Base-by-base conservation (phyloP, 2,113 vertebrate genomes). In the Semnornis frantzii region DNA sequence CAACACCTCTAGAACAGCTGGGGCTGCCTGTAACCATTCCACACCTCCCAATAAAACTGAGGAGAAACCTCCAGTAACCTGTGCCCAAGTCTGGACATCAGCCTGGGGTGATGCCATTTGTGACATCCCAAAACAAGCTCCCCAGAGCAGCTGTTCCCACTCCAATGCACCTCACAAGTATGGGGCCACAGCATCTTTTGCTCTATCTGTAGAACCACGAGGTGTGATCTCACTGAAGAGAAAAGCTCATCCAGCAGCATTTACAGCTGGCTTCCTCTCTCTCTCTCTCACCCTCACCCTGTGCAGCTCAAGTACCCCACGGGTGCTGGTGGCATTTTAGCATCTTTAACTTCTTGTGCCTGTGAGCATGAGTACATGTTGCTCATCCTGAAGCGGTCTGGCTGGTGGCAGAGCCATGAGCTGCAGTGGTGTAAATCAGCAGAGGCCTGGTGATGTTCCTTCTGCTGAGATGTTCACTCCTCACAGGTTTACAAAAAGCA, bases 181-280 rank as follows among this genome's bases (percentile, higher is more conserved):
- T 0, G 0, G 15, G 48, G 15, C 28, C 15, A 27, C 0, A 0
- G 24, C 1, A 1, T 6, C 31, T 0, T 72, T 89, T 2, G 1
- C 25, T 42, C 6, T 75, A 10, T 34, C 28, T 52, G 15, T 9
- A 76, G 58, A 91, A 69, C 17, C 15, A 8, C 1, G 5, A 15
- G 17, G 3, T 72, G 9, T 16, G 15, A 24, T 6, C 39, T 65
- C 30, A 20, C 25, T 60, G 11, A 12, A 33, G 42, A 57, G 24
- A 64, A 33, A 68, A 66, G 19, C 11, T 31, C 6, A 34, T 14
- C 50, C 10, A 6, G 5, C 8, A 11, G 15, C 16, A 42, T 37
- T 91, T 28, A 62, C 37, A 69, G 1, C 54, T 46, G 58, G 27
- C 12, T n/a, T 75, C 6, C 7, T 9, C 17, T 64, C 37, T 39